Percentiles rank a stretch among this genome's conserved stretches.
phyloP scores from a whole-genome alignment of 2,888 invertebrate species.

The Brenthis hecate region DNA sequence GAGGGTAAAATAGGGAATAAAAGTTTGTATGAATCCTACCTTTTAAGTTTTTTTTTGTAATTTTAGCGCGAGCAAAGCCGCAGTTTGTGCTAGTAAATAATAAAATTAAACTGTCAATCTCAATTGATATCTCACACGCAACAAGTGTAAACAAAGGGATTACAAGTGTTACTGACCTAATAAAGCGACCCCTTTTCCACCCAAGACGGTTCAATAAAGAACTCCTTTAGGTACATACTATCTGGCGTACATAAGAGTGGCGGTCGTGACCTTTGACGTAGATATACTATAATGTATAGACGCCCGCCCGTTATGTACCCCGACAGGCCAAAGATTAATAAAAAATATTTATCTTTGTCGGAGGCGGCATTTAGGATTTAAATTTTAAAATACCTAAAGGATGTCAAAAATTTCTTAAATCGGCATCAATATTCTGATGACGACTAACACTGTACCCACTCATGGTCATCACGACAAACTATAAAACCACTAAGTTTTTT shows the following conservation, averaged over 20 bases:
- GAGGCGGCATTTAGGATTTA: constrained; percentile 32
- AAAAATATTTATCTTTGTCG: constrained; percentile 51
- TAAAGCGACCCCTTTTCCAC: constrained; percentile 77
- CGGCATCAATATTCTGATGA: neutral
- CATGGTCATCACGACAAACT: too few relatives aligned
- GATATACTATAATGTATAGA: constrained; percentile 55
- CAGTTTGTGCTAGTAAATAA: neutral
- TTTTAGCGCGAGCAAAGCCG: too few relatives aligned
- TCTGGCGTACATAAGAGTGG: constrained; percentile 69
- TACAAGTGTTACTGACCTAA: constrained; percentile 79
- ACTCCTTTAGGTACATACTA: constrained; percentile 74
- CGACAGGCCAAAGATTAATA: constrained; percentile 53
- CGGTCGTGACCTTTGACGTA: constrained; percentile 77
- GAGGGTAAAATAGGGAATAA: too few relatives aligned
- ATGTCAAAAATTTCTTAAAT: neutral
- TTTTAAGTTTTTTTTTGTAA: too few relatives aligned
- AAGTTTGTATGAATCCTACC: too few relatives aligned
- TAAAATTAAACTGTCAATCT: constrained; percentile 28
- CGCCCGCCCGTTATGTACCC: constrained; percentile 38
- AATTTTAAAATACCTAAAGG: neutral
- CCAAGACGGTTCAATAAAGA: constrained; percentile 79
- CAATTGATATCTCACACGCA: constrained; percentile 44
- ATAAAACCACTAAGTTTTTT: too few relatives aligned
- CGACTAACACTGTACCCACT: too few relatives aligned
- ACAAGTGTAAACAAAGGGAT: constrained; percentile 70